A percentile compares a stretch with the other conserved stretches of the same genome.
These are phyloP conservation scores for Acleris laterana DNA, from an alignment of 2,888 invertebrate genomes.

Conservation along the genomic window DNA sequence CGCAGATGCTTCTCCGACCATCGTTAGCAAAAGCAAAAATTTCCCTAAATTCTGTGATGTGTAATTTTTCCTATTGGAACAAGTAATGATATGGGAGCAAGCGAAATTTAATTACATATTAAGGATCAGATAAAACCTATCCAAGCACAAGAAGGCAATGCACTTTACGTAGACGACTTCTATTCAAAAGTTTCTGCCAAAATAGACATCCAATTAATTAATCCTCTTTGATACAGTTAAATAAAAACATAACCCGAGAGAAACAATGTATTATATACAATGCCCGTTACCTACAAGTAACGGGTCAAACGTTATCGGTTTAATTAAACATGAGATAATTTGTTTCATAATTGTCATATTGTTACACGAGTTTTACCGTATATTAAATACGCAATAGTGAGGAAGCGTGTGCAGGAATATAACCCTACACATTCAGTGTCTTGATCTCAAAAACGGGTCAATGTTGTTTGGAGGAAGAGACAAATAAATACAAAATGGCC, in stretches of 20 bases:
- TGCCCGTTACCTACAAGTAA: background rate
- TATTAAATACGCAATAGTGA: background rate
- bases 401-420: background rate
- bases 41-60: too few species aligned
- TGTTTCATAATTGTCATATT: background rate
- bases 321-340: constrained; percentile 10
- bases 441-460: too few species aligned
- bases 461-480: too few species aligned
- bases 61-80: too few species aligned
- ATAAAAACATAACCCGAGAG: background rate
- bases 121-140: too few species aligned
- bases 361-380: background rate
- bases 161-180: background rate
- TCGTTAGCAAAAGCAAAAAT: background rate
- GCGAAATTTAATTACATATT: too few species aligned
- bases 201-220: too few species aligned
- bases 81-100: too few species aligned
- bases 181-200: background rate
- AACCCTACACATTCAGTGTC: too few species aligned
- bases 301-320: constrained; percentile 7
- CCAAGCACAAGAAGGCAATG: too few species aligned
- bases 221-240: too few species aligned
- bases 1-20: background rate
- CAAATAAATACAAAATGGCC: too few species aligned
- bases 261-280: background rate